Evolutionary conservation across 1,140 invertebrate genomes (phyloP).

Genomic region (Piezodorus guildinii): DNA sequence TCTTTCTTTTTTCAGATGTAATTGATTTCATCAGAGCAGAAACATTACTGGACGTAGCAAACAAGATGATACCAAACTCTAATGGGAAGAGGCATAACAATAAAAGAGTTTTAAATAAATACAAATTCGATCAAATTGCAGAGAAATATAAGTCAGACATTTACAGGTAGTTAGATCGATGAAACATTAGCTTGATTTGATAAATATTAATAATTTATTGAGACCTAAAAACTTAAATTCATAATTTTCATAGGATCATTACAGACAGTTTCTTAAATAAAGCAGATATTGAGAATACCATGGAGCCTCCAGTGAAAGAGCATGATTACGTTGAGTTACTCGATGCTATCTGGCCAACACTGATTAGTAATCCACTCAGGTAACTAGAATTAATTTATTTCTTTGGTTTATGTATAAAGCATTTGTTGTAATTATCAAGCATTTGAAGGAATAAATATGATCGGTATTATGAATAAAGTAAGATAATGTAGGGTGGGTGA

Average conservation of each 20-base stretch:
- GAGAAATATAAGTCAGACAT: constrained; percentile 50
- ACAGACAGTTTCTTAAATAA: constrained; percentile 71
- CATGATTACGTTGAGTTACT: constrained; percentile 56
- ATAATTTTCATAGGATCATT: constrained; percentile 50
- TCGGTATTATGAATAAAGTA: no score
- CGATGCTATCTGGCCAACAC: constrained; percentile 47
- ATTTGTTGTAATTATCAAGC: no score
- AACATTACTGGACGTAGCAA: constrained; percentile 52
- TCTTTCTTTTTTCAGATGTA: constrained; percentile 41
- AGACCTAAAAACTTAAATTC: not conserved
- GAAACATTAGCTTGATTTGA: not conserved
- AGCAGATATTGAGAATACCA: constrained; percentile 66
- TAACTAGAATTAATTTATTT: constrained; percentile 3
- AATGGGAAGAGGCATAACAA: constrained; percentile 21
- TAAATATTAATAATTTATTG: not conserved
- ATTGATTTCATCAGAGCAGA: constrained; percentile 65
- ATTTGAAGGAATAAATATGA: no score
- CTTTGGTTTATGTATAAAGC: no score
- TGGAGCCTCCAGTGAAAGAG: constrained; percentile 48
- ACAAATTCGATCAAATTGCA: constrained; percentile 41
- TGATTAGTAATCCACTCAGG: constrained; percentile 49
- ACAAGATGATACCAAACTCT: constrained; percentile 21
- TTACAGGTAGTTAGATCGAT: constrained; percentile 35
- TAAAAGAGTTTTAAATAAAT: constrained; percentile 26
- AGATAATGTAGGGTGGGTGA: no score